These are phyloP conservation scores for Amazona ochrocephala DNA, from an alignment of 2,797 vertebrate species.

Conservation along the genomic window DNA sequence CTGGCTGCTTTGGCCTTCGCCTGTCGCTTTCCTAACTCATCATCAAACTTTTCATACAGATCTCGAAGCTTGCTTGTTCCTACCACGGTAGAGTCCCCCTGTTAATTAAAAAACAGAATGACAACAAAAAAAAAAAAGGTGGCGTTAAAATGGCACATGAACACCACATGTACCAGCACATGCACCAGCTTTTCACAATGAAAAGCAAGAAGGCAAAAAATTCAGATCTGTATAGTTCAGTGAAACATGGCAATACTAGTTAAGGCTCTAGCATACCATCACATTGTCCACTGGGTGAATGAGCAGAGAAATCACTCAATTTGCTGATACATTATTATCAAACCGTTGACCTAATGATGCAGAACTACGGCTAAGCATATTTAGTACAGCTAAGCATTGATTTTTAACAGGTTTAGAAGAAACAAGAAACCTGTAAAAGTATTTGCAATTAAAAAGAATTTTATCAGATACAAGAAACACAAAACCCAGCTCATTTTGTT, in stretches of 20 bases:
- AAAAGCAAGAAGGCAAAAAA: not conserved
- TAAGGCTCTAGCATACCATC: not conserved
- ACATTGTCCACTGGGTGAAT: not conserved
- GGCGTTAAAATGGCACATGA: not conserved
- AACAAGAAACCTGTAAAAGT: not conserved
- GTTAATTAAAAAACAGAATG: not conserved
- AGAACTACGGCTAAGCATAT: not conserved
- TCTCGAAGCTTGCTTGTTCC: slow-evolving; percentile 93
- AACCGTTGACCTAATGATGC: not conserved
- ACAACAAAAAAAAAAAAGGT: not conserved
- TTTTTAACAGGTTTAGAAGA: not conserved
- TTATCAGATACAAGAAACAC: not conserved
- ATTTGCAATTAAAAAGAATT: not conserved
- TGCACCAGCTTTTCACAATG: not conserved
- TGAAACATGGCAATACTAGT: not conserved
- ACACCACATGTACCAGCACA: not conserved
- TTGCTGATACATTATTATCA: not conserved
- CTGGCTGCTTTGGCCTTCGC: slow-evolving; percentile 87
- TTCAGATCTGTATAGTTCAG: not conserved
- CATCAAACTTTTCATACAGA: slow-evolving; percentile 91
- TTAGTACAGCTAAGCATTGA: not conserved
- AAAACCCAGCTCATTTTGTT: not conserved
- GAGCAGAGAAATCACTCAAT: not conserved
- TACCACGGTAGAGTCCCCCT: slow-evolving; percentile 97
- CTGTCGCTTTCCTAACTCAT: slow-evolving; percentile 90